Conservation (phyloP, 2,113 vertebrate species). For the Gracilinanus agilis region DNA sequence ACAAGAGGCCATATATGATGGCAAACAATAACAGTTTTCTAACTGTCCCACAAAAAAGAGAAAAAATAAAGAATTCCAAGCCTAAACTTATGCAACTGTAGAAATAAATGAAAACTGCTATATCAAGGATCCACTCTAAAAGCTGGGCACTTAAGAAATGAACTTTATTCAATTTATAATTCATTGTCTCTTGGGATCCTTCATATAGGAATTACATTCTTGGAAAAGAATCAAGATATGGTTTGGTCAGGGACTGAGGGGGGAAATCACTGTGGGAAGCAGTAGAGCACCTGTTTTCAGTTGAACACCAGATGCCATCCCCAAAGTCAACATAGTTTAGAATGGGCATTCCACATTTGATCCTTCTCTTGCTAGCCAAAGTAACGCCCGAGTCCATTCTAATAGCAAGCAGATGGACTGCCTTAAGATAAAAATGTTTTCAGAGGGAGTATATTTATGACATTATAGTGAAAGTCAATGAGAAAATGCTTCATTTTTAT, state of each 20-base stretch:
- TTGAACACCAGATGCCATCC: not conserved
- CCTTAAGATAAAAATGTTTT: not conserved
- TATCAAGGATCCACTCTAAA: no score
- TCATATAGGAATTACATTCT: not conserved
- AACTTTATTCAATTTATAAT: not conserved
- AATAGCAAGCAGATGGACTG: not conserved
- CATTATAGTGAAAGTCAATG: not conserved
- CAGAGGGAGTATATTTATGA: not conserved
- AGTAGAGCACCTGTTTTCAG: not conserved
- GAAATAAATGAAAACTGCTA: no score
- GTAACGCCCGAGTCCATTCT: not conserved
- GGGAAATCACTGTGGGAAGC: not conserved
- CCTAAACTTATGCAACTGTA: no score
- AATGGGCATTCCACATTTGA: not conserved
- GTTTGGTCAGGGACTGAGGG: not conserved
- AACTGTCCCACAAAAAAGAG: no score
- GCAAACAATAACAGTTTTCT: no score
- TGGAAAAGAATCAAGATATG: not conserved
- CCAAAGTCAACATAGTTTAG: not conserved
- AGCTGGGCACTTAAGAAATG: not conserved
- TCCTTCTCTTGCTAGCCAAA: not conserved
- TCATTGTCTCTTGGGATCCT: not conserved
- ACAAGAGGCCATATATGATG: no score
- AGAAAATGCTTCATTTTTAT: not conserved
- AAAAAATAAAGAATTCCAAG: no score